These are phyloP conservation scores for Mionectes macconnelli DNA, from an alignment of 2,113 vertebrate genomes.

Conservation along the genomic window DNA sequence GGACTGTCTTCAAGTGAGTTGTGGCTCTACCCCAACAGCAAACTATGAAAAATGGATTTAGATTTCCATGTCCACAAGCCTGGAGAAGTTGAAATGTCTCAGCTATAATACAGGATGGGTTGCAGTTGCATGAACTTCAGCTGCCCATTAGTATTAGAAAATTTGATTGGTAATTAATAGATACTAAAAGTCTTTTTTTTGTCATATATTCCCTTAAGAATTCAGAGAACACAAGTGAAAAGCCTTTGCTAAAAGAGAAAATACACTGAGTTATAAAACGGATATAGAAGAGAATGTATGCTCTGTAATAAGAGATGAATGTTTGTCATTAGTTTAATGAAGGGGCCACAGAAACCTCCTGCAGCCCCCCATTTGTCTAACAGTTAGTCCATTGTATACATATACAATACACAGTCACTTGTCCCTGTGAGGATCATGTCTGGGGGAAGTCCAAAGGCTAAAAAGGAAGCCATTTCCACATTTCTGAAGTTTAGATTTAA, in stretches of 20 bases:
- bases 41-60: not conserved
- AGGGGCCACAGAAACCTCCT: conserved; percentile 18
- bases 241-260: not conserved
- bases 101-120: not conserved
- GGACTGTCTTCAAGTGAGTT: not conserved
- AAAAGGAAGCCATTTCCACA: not conserved
- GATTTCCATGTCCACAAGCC: not conserved
- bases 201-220: not conserved
- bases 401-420: not conserved
- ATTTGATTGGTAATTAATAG: not conserved
- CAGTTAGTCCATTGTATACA: conserved; percentile 28
- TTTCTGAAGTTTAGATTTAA: not conserved
- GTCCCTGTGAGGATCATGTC: not conserved
- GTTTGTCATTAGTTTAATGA: conserved; percentile 42
- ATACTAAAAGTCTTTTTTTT: not conserved
- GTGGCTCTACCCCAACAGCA: not conserved
- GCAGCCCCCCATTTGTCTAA: conserved; percentile 38
- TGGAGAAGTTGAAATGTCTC: not conserved
- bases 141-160: not conserved
- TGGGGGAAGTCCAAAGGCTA: not conserved
- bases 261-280: not conserved
- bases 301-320: conserved; percentile 41
- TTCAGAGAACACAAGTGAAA: not conserved
- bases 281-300: not conserved
- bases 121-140: not conserved